Conservation (phyloP, 2,113 vertebrate species). For the Bos indicus region DNA sequence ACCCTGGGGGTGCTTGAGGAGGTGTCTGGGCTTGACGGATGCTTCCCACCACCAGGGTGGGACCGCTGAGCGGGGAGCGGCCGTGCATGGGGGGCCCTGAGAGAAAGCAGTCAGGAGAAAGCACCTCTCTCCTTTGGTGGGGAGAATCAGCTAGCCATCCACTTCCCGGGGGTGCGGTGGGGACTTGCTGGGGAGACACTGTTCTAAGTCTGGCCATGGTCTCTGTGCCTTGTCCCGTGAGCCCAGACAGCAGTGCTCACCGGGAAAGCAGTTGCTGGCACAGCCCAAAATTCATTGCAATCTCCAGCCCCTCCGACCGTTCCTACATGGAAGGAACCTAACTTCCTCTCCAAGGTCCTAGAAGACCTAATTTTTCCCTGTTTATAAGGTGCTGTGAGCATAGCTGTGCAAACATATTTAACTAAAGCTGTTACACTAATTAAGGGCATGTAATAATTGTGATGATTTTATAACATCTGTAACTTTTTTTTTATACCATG, state of each 20-base stretch:
- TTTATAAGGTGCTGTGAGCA: conserved; percentile 9
- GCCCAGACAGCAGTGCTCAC: not conserved
- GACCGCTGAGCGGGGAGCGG: not conserved
- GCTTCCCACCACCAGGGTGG: not conserved
- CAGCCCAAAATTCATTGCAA: not conserved
- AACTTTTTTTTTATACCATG: not conserved
- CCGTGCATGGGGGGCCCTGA: not conserved
- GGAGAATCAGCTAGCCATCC: not conserved
- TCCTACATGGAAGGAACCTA: not conserved
- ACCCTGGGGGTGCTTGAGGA: not conserved
- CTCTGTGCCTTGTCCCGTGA: not conserved
- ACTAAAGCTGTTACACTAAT: not conserved
- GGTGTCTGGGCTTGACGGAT: not conserved
- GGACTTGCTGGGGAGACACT: not conserved
- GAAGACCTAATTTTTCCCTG: not conserved
- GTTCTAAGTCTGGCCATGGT: not conserved
- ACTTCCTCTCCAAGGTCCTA: not conserved
- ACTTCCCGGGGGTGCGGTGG: not conserved
- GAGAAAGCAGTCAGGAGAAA: not conserved
- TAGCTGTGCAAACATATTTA: not conserved
- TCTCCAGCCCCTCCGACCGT: not conserved
- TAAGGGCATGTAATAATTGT: conserved; percentile 39
- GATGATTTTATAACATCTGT: conserved; percentile 48
- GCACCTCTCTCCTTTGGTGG: not conserved
- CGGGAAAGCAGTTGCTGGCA: not conserved